Evolutionary conservation across 1,140 invertebrate species (phyloP).

Genomic region (Potamilus streckersoni): DNA sequence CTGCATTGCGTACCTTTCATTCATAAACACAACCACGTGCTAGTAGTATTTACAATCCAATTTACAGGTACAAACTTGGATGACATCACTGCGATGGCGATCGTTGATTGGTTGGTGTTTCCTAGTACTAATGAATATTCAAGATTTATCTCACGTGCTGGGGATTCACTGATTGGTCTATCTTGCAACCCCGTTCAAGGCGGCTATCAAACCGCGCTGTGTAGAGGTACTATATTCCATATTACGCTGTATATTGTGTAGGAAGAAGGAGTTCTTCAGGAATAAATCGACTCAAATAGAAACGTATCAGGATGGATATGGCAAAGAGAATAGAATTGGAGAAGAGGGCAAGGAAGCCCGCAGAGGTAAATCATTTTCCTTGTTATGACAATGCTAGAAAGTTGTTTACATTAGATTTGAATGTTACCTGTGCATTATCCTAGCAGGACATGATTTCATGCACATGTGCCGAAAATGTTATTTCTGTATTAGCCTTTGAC

Average conservation of each 20-base stretch:
- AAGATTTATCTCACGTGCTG: constrained; percentile 24
- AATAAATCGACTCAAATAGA: neutral
- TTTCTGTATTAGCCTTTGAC: no score
- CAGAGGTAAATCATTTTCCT: constrained; percentile 38
- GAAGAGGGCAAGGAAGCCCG: constrained; percentile 38
- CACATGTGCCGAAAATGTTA: no score
- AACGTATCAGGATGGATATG: constrained; percentile 44
- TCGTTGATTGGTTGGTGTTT: constrained; percentile 9
- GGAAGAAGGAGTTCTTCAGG: constrained; percentile 5
- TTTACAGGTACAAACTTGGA: constrained; percentile 21
- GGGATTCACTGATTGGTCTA: constrained; percentile 33
- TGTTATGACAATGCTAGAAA: no score
- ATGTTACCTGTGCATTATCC: no score
- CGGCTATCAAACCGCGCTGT: constrained; percentile 46
- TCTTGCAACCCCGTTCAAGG: constrained; percentile 22
- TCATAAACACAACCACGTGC: constrained; percentile 32
- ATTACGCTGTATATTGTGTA: constrained; percentile 12
- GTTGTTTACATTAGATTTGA: no score
- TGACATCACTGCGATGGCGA: constrained; percentile 3
- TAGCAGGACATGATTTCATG: no score
- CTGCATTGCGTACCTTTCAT: neutral
- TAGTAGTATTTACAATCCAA: constrained; percentile 26
- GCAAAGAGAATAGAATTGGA: constrained; percentile 51
- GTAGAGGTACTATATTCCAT: constrained; percentile 33
- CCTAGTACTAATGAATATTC: constrained; percentile 26